Base-by-base conservation (phyloP, 2,797 vertebrate species). In the Enteromius thamalakanensis region DNA sequence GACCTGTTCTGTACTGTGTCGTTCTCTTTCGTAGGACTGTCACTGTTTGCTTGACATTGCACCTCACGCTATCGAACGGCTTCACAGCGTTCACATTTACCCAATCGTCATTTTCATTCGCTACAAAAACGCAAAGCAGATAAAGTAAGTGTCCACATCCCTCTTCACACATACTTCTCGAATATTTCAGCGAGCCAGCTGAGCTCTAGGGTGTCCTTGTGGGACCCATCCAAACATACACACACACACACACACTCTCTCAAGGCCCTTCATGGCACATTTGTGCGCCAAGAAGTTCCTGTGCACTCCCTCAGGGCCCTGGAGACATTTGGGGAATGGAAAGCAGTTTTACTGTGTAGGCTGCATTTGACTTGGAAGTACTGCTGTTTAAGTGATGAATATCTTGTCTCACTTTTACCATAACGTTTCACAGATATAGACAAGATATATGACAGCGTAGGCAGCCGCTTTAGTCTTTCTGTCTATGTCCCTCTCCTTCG, bases 111-210 rank as follows among this genome's bases (percentile, higher is more conserved):
- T 97, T 91, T 97, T 97, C 90, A 95, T 97, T 92, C 96, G 95
- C 90, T 97, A 96, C 93, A 97, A 96, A 95, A 97, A 96, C 49
- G 94, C 96, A 90, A 97, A 97, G 90, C 96, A 97, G 90, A 95
- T 97, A 94, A 97, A 97, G 96, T 97, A 94, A 94, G 96, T 94
- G 86, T 81, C 55, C 47, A 70, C 70, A 55, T 80, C 21, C 76
- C 79, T 84, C 70, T 60, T 55, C 62, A 81, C 70, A 51, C 70
- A 19, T 29, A 23, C 37, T 29, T 82, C 42, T 47, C 12, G 29
- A 70, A 23, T 47, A 51, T 62, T 49, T 37, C 29, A 76, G 40
- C 1, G 7, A 68, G n/a, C 29, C 26, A 69, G 21, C 84, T 53
- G 29, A 67, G 21, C 47, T 67, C 21, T 69, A 67, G 58, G 70